Conservation (phyloP, 2,113 vertebrate species). For the Laterallus jamaicensis region DNA sequence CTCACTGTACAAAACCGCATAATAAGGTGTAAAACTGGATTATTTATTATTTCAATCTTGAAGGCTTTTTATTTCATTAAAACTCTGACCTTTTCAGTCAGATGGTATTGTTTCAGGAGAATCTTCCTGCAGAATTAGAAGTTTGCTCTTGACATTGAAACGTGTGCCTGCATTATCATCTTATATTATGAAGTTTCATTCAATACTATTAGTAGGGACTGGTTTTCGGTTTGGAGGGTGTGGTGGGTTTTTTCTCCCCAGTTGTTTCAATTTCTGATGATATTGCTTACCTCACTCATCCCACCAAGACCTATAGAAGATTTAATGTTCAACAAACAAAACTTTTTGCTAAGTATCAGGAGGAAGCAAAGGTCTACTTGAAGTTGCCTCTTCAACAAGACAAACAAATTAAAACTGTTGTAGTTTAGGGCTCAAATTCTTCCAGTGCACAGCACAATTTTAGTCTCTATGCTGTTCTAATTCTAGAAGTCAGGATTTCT, state of each 20-base stretch:
- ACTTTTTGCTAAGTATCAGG: background rate
- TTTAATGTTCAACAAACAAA: background rate
- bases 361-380: background rate
- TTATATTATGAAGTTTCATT: background rate
- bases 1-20: background rate
- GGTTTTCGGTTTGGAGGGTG: too few relatives aligned
- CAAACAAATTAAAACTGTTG: background rate
- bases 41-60: conserved; percentile 16
- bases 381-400: background rate
- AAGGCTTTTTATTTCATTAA: conserved; percentile 2
- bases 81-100: conserved; percentile 12
- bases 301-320: background rate
- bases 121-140: background rate
- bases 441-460: background rate
- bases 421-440: background rate
- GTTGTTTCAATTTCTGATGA: background rate
- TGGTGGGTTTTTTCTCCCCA: background rate
- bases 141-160: background rate
- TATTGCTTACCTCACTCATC: background rate
- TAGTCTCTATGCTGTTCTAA: background rate
- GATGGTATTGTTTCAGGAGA: background rate
- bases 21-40: background rate
- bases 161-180: background rate
- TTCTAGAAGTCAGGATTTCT: background rate
- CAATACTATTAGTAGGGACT: background rate